Conservation (phyloP, 1,140 invertebrate genomes). For the Neoseiulus cucumeris region DNA sequence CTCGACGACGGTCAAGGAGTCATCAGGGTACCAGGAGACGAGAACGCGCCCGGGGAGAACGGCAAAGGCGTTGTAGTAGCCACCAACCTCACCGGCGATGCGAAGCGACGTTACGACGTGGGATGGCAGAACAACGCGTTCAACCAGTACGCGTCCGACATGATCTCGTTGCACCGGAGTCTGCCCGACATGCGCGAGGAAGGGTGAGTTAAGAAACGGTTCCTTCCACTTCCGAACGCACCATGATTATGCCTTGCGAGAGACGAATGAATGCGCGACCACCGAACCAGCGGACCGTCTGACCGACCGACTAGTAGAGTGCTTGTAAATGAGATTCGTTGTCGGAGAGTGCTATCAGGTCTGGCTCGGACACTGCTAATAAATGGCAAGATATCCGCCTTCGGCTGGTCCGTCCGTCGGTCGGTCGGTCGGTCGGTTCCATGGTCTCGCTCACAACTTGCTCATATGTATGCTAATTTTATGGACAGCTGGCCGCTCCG, state of each 20-base stretch:
- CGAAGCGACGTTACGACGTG: slow-evolving; percentile 43
- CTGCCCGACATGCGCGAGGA: slow-evolving; percentile 82
- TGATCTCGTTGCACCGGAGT: slow-evolving; percentile 78
- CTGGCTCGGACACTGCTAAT: no score
- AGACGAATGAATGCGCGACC: no score
- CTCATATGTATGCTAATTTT: slow-evolving; percentile 12
- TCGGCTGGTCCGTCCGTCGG: no score
- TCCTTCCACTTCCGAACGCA: no score
- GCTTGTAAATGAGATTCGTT: no score
- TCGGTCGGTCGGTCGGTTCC: no score
- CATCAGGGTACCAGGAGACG: slow-evolving; percentile 23
- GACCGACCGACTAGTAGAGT: no score
- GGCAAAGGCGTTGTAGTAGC: slow-evolving; percentile 61
- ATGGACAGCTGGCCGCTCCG: neutral
- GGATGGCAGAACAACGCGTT: slow-evolving; percentile 96
- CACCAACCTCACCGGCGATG: neutral
- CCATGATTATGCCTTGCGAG: no score
- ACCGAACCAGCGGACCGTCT: no score
- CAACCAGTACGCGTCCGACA: slow-evolving; percentile 93
- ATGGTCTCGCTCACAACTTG: neutral
- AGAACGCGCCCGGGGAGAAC: slow-evolving; percentile 46
- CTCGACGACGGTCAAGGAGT: neutral
- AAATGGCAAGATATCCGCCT: no score
- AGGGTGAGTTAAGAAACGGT: slow-evolving; percentile 34
- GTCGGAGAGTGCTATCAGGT: no score